phyloP scores from a whole-genome alignment of 2,888 invertebrate species.

The Pollenia griseotomentosa region DNA sequence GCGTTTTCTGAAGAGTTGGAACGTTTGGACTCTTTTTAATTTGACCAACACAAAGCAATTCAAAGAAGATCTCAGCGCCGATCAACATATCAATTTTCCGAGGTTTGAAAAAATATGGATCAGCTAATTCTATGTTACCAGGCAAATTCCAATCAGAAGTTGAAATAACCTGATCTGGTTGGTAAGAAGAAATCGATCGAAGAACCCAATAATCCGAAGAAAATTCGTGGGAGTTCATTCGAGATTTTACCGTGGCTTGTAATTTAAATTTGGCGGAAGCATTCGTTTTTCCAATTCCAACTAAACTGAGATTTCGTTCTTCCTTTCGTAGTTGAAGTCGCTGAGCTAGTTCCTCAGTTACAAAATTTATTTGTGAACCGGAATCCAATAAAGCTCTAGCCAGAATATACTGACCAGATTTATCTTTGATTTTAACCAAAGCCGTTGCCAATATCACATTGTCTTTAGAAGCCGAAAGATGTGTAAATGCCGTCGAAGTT shows the following conservation, averaged over 20 bases:
- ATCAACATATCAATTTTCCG: no score
- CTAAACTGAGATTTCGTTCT: conserved; percentile 25
- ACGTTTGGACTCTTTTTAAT: neutral
- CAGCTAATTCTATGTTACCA: conserved; percentile 51
- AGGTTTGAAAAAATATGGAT: no score
- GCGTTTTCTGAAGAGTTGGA: conserved; percentile 60
- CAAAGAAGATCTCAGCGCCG: no score
- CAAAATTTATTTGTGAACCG: conserved; percentile 53
- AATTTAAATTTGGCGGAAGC: conserved; percentile 45
- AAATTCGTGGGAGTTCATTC: conserved; percentile 49
- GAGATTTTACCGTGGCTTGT: conserved; percentile 35
- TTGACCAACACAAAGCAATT: no score
- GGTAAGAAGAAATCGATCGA: conserved; percentile 28
- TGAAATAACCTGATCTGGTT: conserved; percentile 18
- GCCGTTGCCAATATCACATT: conserved; percentile 62
- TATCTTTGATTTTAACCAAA: conserved; percentile 50
- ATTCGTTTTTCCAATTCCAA: conserved; percentile 52
- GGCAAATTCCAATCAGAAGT: conserved; percentile 55
- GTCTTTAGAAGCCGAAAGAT: conserved; percentile 31
- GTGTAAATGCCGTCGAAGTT: conserved; percentile 17
- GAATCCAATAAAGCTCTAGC: conserved; percentile 55
- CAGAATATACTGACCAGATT: conserved; percentile 26
- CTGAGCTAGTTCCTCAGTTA: conserved; percentile 57
- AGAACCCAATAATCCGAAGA: conserved; percentile 41
- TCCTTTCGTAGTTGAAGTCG: conserved; percentile 42